These are phyloP conservation scores for Rotaria macrura DNA, from an alignment of 2,888 invertebrate species.

Conservation along the genomic window DNA sequence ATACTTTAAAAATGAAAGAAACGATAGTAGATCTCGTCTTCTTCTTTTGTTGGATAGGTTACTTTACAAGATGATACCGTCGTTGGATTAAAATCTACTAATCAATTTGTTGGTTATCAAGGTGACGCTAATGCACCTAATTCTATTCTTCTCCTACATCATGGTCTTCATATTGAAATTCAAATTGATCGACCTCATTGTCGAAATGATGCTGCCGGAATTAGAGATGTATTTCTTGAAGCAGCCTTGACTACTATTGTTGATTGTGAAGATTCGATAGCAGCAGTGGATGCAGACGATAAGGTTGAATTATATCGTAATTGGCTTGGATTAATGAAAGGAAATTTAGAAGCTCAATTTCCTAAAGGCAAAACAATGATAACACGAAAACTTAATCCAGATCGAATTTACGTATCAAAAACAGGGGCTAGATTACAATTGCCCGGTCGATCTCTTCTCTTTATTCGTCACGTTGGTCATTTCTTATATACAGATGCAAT, in stretches of 20 bases:
- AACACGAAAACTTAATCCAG: background rate
- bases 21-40: no score
- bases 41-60: background rate
- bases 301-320: background rate
- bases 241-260: background rate
- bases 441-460: background rate
- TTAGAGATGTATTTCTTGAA: background rate
- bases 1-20: no score
- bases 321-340: background rate
- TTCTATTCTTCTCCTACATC: background rate
- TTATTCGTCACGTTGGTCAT: background rate
- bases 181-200: background rate
- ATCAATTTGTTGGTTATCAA: background rate
- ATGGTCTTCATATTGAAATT: constrained; percentile 3
- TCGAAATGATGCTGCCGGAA: background rate
- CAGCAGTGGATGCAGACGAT: background rate
- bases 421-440: background rate
- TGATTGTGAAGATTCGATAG: background rate
- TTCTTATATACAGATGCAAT: background rate
- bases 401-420: background rate
- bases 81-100: background rate
- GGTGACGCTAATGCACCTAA: background rate
- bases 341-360: background rate
- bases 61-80: background rate
- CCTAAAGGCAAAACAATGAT: background rate